These are phyloP conservation scores for Hypena proboscidalis DNA, from an alignment of 2,888 invertebrate genomes.

Conservation along the genomic window DNA sequence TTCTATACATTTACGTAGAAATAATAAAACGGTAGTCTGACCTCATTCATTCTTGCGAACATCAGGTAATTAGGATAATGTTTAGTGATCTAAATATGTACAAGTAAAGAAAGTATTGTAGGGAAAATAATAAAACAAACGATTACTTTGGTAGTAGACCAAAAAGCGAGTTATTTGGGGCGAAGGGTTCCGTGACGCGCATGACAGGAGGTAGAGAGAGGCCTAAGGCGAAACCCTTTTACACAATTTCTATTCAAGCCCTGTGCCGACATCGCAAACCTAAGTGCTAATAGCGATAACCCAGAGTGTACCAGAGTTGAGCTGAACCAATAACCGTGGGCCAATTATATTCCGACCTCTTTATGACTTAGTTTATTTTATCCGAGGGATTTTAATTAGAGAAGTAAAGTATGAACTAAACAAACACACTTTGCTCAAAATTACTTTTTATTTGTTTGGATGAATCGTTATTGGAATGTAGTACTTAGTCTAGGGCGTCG, in stretches of 20 bases:
- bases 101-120: conserved; percentile 38
- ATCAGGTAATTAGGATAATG: conserved; percentile 25
- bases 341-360: conserved; percentile 51
- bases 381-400: conserved; percentile 29
- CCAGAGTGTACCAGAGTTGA: conserved; percentile 48
- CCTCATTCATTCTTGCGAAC: conserved; percentile 23
- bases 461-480: conserved; percentile 8
- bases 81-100: conserved; percentile 19
- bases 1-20: conserved; percentile 27
- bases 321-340: conserved; percentile 48
- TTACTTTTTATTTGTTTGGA: conserved; percentile 5
- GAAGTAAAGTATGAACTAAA: conserved; percentile 20
- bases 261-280: conserved; percentile 53
- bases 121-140: conserved; percentile 66
- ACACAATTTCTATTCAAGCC: conserved; percentile 72
- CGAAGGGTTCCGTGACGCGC: conserved; percentile 65
- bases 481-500: not conserved
- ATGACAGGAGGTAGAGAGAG: conserved; percentile 46
- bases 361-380: conserved; percentile 35
- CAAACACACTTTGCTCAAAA: conserved; percentile 11
- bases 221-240: conserved; percentile 54
- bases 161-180: conserved; percentile 55
- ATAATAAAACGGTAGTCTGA: conserved; percentile 27
- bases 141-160: conserved; percentile 63
- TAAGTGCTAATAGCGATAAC: conserved; percentile 74